Percentiles rank a stretch among this genome's conserved stretches.
Conservation (phyloP, 2,113 vertebrate species). For the Zeus faber region DNA sequence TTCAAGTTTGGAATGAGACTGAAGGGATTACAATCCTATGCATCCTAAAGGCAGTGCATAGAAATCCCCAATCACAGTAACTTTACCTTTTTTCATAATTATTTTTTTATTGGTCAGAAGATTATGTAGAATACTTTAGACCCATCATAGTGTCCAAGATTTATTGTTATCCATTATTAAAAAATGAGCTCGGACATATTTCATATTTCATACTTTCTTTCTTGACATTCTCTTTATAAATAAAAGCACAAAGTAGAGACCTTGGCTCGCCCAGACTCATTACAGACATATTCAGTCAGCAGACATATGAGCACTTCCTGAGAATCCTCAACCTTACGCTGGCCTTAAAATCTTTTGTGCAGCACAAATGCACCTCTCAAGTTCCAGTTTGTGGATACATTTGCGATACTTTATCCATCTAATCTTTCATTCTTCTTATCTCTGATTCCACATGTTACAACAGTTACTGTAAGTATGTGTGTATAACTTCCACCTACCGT, state of each 20-base stretch:
- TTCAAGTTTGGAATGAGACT: conserved; percentile 67
- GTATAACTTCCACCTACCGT: background rate
- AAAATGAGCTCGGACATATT: too few relatives aligned
- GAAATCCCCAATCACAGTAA: conserved; percentile 29
- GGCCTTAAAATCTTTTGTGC: conserved; percentile 30
- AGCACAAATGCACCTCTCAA: conserved; percentile 2
- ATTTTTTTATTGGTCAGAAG: background rate
- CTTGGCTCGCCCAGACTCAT: conserved; percentile 11
- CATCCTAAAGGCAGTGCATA: conserved; percentile 39
- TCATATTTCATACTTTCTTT: too few relatives aligned
- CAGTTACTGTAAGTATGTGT: background rate
- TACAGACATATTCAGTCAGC: conserved; percentile 36
- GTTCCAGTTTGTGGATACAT: conserved; percentile 15
- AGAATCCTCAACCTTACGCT: conserved; percentile 36
- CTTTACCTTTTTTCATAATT: too few relatives aligned
- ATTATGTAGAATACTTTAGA: background rate
- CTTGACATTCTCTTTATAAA: too few relatives aligned
- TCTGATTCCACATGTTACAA: background rate
- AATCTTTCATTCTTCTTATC: conserved; percentile 6
- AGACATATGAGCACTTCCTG: conserved; percentile 41
- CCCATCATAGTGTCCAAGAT: too few relatives aligned
- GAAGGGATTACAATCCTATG: conserved; percentile 46
- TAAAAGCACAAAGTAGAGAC: conserved; percentile 9
- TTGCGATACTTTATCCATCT: too few relatives aligned
- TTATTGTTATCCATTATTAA: too few relatives aligned